Conservation (phyloP, 2,113 vertebrate genomes). For the Eurypyga helias region DNA sequence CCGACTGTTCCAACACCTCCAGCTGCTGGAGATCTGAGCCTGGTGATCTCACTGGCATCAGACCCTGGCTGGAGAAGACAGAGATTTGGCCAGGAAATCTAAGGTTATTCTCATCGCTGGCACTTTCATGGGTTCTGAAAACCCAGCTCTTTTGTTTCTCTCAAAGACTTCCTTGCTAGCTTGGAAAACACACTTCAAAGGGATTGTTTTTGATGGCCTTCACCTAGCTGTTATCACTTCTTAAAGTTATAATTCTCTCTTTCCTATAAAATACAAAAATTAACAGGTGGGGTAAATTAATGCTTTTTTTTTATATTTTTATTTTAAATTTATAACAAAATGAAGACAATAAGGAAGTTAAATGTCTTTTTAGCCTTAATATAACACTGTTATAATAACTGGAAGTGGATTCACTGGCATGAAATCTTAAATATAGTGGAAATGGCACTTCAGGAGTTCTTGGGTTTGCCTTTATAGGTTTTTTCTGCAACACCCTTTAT, state of each 20-base stretch:
- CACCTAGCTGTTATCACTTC: background rate
- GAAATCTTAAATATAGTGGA: background rate
- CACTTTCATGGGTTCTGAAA: background rate
- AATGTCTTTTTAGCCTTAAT: background rate
- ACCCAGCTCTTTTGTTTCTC: background rate
- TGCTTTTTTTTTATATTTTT: background rate
- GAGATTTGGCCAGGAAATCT: background rate
- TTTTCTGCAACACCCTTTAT: background rate
- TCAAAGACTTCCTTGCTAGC: background rate
- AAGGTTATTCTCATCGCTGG: accelerated
- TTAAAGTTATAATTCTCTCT: background rate
- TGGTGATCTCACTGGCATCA: too few relatives aligned
- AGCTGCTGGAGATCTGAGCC: background rate
- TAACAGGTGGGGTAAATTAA: background rate
- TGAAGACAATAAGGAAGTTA: background rate
- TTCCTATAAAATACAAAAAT: background rate
- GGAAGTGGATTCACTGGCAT: background rate
- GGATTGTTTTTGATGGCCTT: background rate
- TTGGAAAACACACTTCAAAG: background rate
- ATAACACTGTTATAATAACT: background rate
- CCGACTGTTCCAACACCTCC: background rate
- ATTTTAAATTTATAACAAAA: background rate
- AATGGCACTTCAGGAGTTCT: background rate
- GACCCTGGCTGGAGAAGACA: background rate
- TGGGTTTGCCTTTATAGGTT: background rate